phyloP scores from a whole-genome alignment of 2,113 vertebrate species.

The Aythya baeri region DNA sequence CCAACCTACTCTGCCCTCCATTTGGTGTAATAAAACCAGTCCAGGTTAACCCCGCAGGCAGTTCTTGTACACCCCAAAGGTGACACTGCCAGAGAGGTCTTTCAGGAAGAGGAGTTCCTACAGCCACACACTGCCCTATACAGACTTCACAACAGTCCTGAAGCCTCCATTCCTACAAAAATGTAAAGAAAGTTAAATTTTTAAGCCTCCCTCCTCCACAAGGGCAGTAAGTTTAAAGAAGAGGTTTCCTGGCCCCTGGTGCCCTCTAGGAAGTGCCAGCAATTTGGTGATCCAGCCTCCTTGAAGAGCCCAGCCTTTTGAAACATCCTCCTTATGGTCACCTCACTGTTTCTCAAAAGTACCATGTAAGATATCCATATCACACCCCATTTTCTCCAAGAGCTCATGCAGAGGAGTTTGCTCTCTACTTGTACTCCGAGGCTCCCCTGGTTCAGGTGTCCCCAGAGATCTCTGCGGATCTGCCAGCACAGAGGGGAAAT shows the following conservation, averaged over 20 bases:
- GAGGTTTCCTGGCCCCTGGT: not conserved
- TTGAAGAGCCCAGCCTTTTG: not conserved
- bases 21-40: not conserved
- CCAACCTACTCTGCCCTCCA: not conserved
- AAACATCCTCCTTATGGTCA: not conserved
- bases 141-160: not conserved
- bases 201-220: not conserved
- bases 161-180: not conserved
- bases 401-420: not conserved
- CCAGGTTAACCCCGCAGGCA: not conserved
- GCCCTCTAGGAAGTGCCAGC: no score
- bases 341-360: not conserved
- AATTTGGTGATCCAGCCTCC: no score
- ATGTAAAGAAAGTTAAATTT: not conserved
- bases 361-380: no score
- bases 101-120: not conserved
- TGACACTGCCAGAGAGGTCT: not conserved
- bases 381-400: not conserved
- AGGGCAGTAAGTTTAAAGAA: not conserved
- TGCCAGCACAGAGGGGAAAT: not conserved
- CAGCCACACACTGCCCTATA: rapidly evolving
- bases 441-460: not conserved
- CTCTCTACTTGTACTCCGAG: not conserved
- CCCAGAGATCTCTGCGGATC: not conserved
- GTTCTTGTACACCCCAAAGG: not conserved